Percentiles rank a stretch among this genome's conserved stretches.
Conservation (phyloP, 2,797 vertebrate genomes). For the Gymnoscopelus braueri region DNA sequence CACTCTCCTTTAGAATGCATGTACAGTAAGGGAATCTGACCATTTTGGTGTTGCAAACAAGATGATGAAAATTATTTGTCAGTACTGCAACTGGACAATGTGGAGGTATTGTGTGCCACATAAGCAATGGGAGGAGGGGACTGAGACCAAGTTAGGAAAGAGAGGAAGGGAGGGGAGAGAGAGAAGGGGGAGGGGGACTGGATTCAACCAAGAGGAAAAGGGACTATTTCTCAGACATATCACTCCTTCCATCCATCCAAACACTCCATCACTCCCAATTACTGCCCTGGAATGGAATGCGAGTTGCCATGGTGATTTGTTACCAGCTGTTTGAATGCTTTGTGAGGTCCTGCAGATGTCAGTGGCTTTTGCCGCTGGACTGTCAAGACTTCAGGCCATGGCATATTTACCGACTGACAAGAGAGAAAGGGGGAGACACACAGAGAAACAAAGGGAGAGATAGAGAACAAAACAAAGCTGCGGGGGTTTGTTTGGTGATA, state of each 20-base stretch:
- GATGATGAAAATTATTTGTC: slow-evolving; percentile 21
- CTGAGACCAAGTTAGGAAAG: slow-evolving; percentile 24
- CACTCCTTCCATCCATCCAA: slow-evolving; percentile 65
- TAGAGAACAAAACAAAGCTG: background rate
- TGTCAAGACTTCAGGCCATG: slow-evolving; percentile 3
- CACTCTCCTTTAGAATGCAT: too few species aligned
- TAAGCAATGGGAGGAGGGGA: slow-evolving; percentile 78
- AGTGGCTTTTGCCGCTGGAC: slow-evolving; percentile 15
- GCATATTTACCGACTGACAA: background rate
- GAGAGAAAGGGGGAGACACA: background rate
- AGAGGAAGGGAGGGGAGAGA: slow-evolving; percentile 32
- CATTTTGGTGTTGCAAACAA: slow-evolving; percentile 19
- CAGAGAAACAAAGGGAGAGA: background rate
- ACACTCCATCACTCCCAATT: slow-evolving; percentile 69
- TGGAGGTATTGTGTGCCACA: slow-evolving; percentile 90
- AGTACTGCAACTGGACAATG: slow-evolving; percentile 33
- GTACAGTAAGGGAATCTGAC: too few species aligned
- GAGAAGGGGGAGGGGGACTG: slow-evolving; percentile 55
- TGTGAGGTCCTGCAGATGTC: slow-evolving; percentile 58
- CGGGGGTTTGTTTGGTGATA: too few species aligned
- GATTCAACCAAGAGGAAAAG: slow-evolving; percentile 65
- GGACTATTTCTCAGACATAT: slow-evolving; percentile 44
- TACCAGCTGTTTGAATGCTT: slow-evolving; percentile 73
- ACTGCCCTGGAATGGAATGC: slow-evolving; percentile 89
- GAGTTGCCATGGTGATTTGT: slow-evolving; percentile 84